Percentiles rank a stretch among this genome's conserved stretches.
Conservation (phyloP, 2,113 vertebrate species). For the Pomatostomus ruficeps region DNA sequence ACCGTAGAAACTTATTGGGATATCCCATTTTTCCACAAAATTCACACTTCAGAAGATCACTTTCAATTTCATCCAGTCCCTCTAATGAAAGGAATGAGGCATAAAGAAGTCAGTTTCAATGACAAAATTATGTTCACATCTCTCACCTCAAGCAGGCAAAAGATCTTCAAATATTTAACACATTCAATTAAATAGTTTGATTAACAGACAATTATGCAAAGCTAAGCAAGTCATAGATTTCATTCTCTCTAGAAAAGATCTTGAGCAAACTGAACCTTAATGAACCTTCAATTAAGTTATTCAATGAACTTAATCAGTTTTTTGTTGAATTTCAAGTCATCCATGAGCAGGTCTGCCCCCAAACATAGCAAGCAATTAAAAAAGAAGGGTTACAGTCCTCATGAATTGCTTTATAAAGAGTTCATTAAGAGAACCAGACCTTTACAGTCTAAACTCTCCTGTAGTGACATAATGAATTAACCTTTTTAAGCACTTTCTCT, state of each 20-base stretch:
- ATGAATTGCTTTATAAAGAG: background rate
- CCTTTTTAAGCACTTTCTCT: background rate
- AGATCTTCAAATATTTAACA: background rate
- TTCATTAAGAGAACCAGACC: background rate
- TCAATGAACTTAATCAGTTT: background rate
- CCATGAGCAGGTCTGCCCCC: background rate
- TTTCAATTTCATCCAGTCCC: slow-evolving; percentile 78
- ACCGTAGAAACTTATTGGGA: slow-evolving; percentile 88
- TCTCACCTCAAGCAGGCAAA: background rate
- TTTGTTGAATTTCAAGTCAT: background rate
- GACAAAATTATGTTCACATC: background rate
- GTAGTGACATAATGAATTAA: background rate
- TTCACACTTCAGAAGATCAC: slow-evolving; percentile 90
- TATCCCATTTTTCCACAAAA: slow-evolving; percentile 95
- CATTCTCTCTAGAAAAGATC: background rate
- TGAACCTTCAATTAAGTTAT: background rate
- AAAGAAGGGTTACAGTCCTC: background rate
- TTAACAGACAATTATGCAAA: background rate
- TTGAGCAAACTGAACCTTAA: background rate
- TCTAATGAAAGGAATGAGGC: slow-evolving; percentile 71
- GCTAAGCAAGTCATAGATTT: background rate
- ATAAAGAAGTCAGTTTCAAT: background rate
- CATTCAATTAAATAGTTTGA: background rate
- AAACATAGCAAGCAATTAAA: background rate
- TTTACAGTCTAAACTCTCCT: background rate